Evolutionary conservation across 2,113 vertebrate species (phyloP), one percentile per base, ranked within the genome.

Genomic region (Colaptes auratus): DNA sequence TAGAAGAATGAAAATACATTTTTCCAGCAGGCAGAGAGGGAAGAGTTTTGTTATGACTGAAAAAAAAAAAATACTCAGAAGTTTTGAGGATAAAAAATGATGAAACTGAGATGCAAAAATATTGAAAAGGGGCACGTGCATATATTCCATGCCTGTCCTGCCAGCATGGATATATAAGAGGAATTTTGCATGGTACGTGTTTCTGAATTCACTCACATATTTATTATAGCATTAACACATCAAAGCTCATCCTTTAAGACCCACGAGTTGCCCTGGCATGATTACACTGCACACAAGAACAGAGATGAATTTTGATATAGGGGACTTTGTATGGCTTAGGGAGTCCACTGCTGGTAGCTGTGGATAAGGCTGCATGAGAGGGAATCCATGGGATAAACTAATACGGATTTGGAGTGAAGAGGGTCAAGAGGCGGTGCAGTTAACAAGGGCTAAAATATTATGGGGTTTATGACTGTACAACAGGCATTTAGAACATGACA

Each of bases 1-100:
- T 82, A 89, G 48, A 88, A 89, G 33, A 60, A 86, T 77, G 42
- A 74, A 95, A 89, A 95, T 39, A 64, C 12, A n/a, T 93, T 95
- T 92, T 91, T 12, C 7, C 86, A 58, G 21, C 65, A 88, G 67
- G 33, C 56, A 81, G 72, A 76, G 25, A 60, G 14, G 12, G 15
- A 88, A 81, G 6, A 48, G 15, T 83, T 92, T 92, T 92, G 31
- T 83, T 65, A 46, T 78, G 75, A 72, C 8, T 75, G 39, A 77
- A 87, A 93, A 92, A 39, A 39, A 39, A 39, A 69, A 89, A 77
- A 10, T 31, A 52, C 31, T 70, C 67, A 44, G 16, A 86, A 86
- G 12, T 87, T 77, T 15, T 46, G 46, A 36, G 82, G 48, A 82
- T 87, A 73, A 92, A 95, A 96, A 75, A 46, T 53, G 1, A 39